Percentiles rank a stretch among this genome's conserved stretches.
These are phyloP conservation scores for Scopus umbretta DNA, from an alignment of 2,113 vertebrate species.

Conservation along the genomic window DNA sequence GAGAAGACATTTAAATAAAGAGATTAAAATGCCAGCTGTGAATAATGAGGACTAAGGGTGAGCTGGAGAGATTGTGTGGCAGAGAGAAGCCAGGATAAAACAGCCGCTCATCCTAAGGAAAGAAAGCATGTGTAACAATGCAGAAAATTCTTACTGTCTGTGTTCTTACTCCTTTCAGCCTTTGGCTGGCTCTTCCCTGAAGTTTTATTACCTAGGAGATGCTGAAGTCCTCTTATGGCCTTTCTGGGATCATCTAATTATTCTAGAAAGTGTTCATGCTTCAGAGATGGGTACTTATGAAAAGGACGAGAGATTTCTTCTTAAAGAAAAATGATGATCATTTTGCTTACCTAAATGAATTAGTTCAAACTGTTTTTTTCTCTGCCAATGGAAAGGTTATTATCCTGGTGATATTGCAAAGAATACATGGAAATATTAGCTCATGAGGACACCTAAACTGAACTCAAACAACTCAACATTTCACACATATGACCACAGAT, in stretches of 20 bases:
- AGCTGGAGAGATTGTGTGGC: not conserved
- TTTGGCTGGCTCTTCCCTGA: not conserved
- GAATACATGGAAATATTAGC: not conserved
- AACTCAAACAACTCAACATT: not conserved
- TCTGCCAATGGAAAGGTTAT: not conserved
- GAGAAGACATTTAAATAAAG: not conserved
- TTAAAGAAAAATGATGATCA: not conserved
- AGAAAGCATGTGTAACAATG: not conserved
- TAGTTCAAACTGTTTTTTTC: not conserved
- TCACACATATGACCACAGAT: not conserved
- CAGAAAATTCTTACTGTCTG: accelerated
- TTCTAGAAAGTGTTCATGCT: not conserved
- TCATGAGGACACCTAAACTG: not conserved
- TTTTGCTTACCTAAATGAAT: not conserved
- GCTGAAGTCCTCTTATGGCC: not conserved
- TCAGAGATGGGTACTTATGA: not conserved
- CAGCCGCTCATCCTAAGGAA: not conserved
- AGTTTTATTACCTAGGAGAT: not conserved
- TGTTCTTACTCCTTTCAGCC: not conserved
- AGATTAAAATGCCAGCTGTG: not conserved
- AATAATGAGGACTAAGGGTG: not conserved
- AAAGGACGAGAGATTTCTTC: not conserved
- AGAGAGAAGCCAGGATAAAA: not conserved
- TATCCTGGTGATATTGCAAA: not conserved
- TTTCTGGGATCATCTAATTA: not conserved